A percentile compares a stretch with the other conserved stretches of the same genome.
Conservation (phyloP, 2,797 vertebrate genomes). For the Meda fulgida region DNA sequence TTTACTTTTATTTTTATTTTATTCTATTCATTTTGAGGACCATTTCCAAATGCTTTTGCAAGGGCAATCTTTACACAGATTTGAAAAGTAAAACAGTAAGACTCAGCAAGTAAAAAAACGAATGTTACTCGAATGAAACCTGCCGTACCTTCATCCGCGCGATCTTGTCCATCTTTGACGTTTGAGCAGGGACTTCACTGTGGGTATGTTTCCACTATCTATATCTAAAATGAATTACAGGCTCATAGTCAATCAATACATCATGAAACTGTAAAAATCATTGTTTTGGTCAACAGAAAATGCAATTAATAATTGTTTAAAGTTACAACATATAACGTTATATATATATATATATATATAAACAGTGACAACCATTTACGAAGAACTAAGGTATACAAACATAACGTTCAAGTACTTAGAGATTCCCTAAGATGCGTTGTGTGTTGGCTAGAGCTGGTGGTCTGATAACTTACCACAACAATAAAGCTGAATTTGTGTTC, state of each 20-base stretch:
- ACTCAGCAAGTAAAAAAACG: no score
- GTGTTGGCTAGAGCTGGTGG: not conserved
- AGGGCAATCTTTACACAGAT: not conserved
- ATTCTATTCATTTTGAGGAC: not conserved
- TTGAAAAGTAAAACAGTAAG: not conserved
- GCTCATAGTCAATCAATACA: not conserved
- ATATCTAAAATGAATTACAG: not conserved
- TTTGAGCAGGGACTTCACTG: not conserved
- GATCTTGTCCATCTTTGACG: not conserved
- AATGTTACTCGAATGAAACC: not conserved
- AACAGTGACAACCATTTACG: not conserved
- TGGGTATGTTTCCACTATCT: not conserved
- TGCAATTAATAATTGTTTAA: not conserved
- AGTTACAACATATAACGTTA: no score
- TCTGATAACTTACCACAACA: slow-evolving; percentile 19
- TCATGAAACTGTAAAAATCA: not conserved
- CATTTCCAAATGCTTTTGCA: not conserved
- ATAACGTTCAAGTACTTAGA: not conserved
- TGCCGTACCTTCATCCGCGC: not conserved
- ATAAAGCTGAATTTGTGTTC: not conserved
- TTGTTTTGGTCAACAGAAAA: not conserved
- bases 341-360: no score
- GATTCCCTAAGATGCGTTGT: not conserved
- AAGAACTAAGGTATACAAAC: not conserved
- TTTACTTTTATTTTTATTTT: no score